Percentiles rank a stretch among this genome's conserved stretches.
phyloP scores from a whole-genome alignment of 23 tunicate genomes.

The Styela clava region DNA sequence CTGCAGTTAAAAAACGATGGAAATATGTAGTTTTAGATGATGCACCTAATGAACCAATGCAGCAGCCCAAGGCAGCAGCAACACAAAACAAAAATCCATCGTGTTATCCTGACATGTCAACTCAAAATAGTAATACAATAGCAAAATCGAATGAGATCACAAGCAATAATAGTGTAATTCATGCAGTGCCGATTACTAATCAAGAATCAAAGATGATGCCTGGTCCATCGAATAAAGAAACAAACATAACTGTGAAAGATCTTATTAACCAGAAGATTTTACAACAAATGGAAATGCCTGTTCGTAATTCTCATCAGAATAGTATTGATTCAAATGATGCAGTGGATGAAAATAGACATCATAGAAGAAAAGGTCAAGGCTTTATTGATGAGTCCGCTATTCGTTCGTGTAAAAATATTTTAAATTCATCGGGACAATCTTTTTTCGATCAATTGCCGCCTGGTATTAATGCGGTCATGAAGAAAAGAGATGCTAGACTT shows the following conservation, averaged over 20 bases:
- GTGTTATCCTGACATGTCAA: not conserved
- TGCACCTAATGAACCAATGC: not conserved
- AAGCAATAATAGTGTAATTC: not conserved
- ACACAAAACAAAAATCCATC: not conserved
- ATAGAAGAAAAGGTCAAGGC: not conserved
- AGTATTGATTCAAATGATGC: not conserved
- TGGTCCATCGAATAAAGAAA: too few relatives aligned
- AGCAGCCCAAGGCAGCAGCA: not conserved
- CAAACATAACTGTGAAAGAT: not conserved
- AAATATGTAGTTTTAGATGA: conserved; percentile 28
- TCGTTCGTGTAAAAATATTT: not conserved
- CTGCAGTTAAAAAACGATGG: conserved; percentile 32
- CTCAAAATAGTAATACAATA: not conserved
- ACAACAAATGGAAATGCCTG: not conserved
- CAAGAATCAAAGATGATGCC: not conserved
- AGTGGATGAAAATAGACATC: too few relatives aligned
- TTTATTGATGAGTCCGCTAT: not conserved
- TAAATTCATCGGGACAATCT: not conserved
- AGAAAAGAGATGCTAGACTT: not conserved
- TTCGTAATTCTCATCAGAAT: not conserved
- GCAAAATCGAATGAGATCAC: not conserved
- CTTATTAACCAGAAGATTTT: not conserved
- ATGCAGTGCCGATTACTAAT: not conserved
- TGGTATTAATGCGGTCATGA: not conserved
- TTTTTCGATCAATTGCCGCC: not conserved